Evolutionary conservation across 2,113 vertebrate genomes (phyloP).

Genomic region (Lycocorax pyrrhopterus): DNA sequence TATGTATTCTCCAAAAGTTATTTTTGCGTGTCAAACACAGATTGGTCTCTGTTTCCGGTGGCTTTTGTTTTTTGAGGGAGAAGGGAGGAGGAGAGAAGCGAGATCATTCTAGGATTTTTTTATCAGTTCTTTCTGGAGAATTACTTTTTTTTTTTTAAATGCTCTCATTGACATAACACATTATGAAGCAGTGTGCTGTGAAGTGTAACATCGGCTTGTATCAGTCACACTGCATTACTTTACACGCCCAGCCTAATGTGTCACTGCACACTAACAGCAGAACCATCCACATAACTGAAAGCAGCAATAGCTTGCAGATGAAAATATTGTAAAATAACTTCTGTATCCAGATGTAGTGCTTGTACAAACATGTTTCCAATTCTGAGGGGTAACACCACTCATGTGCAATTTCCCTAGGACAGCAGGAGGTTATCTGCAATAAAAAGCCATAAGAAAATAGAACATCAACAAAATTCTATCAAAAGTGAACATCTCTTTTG

Average conservation of each 20-base stretch:
- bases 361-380: background rate
- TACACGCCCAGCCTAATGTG: constrained; percentile 12
- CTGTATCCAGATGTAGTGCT: background rate
- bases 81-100: background rate
- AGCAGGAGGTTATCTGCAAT: background rate
- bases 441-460: background rate
- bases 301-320: background rate
- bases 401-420: background rate
- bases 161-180: constrained; percentile 40
- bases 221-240: constrained; percentile 60
- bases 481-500: background rate
- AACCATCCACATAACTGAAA: background rate
- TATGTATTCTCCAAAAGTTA: background rate
- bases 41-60: background rate
- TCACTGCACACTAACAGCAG: background rate
- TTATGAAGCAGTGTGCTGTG: constrained; percentile 51
- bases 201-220: constrained; percentile 65
- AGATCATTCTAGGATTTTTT: background rate
- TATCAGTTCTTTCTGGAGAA: background rate
- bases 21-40: background rate
- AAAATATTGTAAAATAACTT: background rate
- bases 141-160: background rate
- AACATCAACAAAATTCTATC: background rate
- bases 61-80: background rate
- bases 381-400: background rate